Percentiles rank a stretch among this genome's conserved stretches.
phyloP scores from a whole-genome alignment of 2,888 invertebrate species.

The Dryobota labecula region DNA sequence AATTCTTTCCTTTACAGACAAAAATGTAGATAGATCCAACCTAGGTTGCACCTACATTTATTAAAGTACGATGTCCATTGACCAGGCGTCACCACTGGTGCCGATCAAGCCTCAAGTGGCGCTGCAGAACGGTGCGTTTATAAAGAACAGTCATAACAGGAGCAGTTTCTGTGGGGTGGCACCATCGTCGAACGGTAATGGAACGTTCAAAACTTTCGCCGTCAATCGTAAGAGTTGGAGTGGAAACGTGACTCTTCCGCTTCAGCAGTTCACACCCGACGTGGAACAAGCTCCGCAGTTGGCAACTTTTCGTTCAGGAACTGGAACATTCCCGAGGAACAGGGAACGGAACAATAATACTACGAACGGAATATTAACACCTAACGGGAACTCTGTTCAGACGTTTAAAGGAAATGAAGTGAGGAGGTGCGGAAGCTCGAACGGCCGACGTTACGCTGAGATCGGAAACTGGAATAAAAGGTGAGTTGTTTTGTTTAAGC shows the following conservation, averaged over 20 bases:
- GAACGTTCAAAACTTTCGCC: constrained; percentile 88
- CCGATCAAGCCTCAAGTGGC: constrained; percentile 87
- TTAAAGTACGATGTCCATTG: constrained; percentile 89
- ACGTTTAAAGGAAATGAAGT: constrained; percentile 89
- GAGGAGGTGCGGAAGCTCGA: constrained; percentile 88
- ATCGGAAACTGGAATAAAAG: constrained; percentile 91
- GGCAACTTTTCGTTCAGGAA: constrained; percentile 88
- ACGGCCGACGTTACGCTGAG: constrained; percentile 91
- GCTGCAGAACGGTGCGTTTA: constrained; percentile 87
- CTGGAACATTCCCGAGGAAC: constrained; percentile 89
- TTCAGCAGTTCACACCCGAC: constrained; percentile 86
- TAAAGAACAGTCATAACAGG: constrained; percentile 89
- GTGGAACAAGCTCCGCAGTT: constrained; percentile 83
- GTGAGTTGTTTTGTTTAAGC: constrained; percentile 77
- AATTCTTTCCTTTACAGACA: constrained; percentile 87
- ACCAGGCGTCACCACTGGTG: constrained; percentile 89
- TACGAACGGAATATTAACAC: constrained; percentile 88
- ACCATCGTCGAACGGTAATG: constrained; percentile 86
- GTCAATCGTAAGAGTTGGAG: constrained; percentile 90
- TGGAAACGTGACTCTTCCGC: constrained; percentile 88
- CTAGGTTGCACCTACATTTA: constrained; percentile 80
- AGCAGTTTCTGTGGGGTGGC: constrained; percentile 90
- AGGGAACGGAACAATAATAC: constrained; percentile 88
- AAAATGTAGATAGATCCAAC: constrained; percentile 87
- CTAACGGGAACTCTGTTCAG: constrained; percentile 88